Evolutionary conservation across 2,113 vertebrate species (phyloP).

Genomic region (Mesembrinibis cayennensis): DNA sequence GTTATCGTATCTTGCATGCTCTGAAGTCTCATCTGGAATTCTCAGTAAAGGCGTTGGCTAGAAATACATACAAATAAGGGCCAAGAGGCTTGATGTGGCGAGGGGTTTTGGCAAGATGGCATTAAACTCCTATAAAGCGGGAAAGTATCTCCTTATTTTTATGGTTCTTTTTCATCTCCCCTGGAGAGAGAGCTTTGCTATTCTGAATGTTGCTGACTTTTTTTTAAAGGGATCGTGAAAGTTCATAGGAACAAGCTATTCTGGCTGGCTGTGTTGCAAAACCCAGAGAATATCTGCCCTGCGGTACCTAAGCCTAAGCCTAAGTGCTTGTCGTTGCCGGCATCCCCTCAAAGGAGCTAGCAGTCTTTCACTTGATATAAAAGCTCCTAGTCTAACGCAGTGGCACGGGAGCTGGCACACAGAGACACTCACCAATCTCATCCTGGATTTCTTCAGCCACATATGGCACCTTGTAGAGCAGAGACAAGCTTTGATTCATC

Average conservation of each 20-base stretch:
- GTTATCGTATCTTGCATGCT: neutral
- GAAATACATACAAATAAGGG: neutral
- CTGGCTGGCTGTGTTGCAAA: neutral
- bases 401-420: neutral
- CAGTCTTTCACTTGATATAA: neutral
- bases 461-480: constrained; percentile 96
- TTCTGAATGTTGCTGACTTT: neutral
- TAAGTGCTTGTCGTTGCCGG: too few relatives aligned
- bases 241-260: neutral
- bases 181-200: neutral
- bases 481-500: constrained; percentile 96
- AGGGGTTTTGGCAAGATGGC: neutral
- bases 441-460: constrained; percentile 95
- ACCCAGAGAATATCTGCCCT: neutral
- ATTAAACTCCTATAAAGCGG: neutral
- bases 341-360: neutral
- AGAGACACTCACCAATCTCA: constrained; percentile 88
- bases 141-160: neutral
- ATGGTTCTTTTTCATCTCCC: neutral
- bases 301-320: neutral
- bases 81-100: neutral
- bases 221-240: neutral
- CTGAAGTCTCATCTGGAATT: neutral
- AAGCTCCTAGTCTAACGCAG: neutral
- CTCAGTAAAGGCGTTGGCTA: neutral